phyloP scores from a whole-genome alignment of 2,113 vertebrate genomes.

The Butastur rufipennis region DNA sequence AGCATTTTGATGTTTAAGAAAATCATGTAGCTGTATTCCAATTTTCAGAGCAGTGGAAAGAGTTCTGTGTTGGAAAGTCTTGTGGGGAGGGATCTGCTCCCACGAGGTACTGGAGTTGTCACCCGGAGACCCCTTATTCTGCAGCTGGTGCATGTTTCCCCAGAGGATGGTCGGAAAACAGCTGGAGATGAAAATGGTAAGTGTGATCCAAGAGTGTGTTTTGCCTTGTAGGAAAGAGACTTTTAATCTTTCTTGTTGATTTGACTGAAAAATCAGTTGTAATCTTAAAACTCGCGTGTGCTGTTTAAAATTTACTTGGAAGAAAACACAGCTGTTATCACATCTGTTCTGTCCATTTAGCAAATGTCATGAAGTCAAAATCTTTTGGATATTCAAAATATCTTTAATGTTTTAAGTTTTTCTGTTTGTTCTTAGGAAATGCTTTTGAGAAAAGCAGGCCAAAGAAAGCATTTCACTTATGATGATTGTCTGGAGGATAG shows the following conservation, averaged over 20 bases:
- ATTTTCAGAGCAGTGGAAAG: slow-evolving; percentile 95
- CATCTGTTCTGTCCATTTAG: neutral
- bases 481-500: neutral
- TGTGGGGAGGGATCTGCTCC: slow-evolving; percentile 92
- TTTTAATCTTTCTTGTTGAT: neutral
- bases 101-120: slow-evolving; percentile 94
- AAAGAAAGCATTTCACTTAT: neutral
- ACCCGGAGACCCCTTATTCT: slow-evolving; percentile 95
- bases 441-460: neutral
- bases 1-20: neutral
- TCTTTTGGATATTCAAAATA: neutral
- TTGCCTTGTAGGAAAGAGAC: neutral
- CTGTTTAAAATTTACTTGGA: neutral
- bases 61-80: slow-evolving; percentile 97
- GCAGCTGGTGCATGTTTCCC: slow-evolving; percentile 90
- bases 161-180: slow-evolving; percentile 89
- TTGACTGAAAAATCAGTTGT: neutral
- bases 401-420: neutral
- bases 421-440: neutral
- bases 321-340: neutral
- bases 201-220: neutral
- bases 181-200: slow-evolving; percentile 92
- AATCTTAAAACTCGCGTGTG: neutral
- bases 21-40: slow-evolving; percentile 17
- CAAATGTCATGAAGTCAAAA: neutral